Evolutionary conservation across 2,888 invertebrate genomes (phyloP).

Genomic region (Scaptomyza tumidula): DNA sequence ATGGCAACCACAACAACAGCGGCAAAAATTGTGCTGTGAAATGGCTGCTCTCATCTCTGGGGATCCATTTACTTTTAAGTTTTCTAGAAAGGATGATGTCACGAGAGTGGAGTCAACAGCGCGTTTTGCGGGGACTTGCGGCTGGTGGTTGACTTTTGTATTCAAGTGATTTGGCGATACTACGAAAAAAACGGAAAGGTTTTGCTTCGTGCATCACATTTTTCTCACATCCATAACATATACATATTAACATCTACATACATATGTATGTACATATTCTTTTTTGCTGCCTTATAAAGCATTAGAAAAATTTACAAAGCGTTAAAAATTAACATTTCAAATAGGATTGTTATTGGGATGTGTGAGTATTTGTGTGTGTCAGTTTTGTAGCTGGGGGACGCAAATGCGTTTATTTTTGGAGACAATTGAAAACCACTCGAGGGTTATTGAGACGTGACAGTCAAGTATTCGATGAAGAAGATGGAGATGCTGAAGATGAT

Average conservation of each 20-base stretch:
- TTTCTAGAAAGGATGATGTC: conserved; percentile 80
- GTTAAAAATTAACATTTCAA: conserved; percentile 79
- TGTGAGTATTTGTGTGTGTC: conserved; percentile 15
- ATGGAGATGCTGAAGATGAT: conserved; percentile 2
- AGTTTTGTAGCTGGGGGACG: conserved; percentile 51
- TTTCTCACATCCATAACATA: background rate
- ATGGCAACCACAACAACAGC: conserved; percentile 28
- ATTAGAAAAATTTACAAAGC: conserved; percentile 74
- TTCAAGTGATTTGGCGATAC: conserved; percentile 55
- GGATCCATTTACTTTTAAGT: conserved; percentile 83
- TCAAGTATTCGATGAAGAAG: conserved; percentile 67
- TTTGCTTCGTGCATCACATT: conserved; percentile 35
- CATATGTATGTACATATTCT: background rate
- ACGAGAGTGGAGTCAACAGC: conserved; percentile 38
- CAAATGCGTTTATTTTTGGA: conserved; percentile 81
- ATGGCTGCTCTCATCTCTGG: conserved; percentile 70
- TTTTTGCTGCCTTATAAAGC: conserved; percentile 61
- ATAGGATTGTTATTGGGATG: conserved; percentile 62
- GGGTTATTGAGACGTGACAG: conserved; percentile 81
- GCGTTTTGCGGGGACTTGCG: conserved; percentile 4
- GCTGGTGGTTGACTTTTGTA: conserved; percentile 63
- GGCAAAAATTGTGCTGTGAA: conserved; percentile 36
- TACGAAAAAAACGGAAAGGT: conserved; percentile 48
- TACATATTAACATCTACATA: background rate
- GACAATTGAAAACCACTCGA: conserved; percentile 81